Conservation (phyloP, 2,113 vertebrate species). For the Oreocharis arfaki region DNA sequence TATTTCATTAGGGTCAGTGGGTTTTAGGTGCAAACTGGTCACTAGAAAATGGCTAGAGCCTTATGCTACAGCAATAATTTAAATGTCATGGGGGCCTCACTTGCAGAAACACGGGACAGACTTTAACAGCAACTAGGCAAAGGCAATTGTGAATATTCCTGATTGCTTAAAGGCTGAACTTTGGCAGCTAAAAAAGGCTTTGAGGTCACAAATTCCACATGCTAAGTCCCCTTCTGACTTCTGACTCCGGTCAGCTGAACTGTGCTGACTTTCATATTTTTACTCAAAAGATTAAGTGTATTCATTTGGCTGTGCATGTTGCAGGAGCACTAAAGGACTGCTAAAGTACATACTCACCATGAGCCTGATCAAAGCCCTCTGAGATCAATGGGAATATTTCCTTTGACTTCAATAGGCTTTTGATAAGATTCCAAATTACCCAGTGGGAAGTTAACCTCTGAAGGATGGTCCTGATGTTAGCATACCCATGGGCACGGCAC, state of each 20-base stretch:
- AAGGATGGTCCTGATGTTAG: neutral
- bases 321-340: constrained; percentile 33
- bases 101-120: neutral
- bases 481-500: neutral
- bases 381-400: constrained; percentile 58
- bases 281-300: neutral
- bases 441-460: neutral
- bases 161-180: neutral
- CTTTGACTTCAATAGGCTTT: constrained; percentile 44
- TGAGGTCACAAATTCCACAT: neutral
- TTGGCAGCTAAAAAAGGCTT: neutral
- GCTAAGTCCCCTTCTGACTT: neutral
- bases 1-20: fast-evolving
- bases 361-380: constrained; percentile 52
- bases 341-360: constrained; percentile 42
- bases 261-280: neutral
- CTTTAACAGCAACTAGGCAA: neutral
- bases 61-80: neutral
- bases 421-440: constrained; percentile 45
- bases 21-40: neutral
- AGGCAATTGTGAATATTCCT: neutral
- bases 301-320: constrained; percentile 23
- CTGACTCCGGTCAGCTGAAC: neutral
- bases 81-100: neutral
- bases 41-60: neutral